A percentile compares a stretch with the other conserved stretches of the same genome.
Evolutionary conservation across 2,797 vertebrate genomes (phyloP).

Genomic region (Brachyalestes nurse): DNA sequence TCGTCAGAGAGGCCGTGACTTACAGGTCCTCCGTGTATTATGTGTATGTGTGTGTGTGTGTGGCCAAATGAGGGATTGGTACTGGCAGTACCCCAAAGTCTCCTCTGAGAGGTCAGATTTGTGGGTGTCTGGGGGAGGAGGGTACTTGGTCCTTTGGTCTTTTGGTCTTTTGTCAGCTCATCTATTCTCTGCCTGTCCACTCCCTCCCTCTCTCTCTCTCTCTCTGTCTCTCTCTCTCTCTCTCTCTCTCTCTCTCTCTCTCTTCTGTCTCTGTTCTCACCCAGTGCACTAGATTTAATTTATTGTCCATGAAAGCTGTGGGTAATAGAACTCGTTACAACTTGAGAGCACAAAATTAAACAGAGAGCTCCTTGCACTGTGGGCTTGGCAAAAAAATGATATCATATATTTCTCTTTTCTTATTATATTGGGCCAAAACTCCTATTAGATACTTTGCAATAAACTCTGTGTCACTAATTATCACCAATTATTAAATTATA

Average conservation of each 20-base stretch:
- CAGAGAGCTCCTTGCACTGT: background rate
- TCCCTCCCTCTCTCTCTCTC: background rate
- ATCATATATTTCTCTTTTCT: too few relatives aligned
- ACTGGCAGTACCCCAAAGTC: conserved; percentile 35
- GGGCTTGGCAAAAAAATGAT: background rate
- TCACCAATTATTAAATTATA: too few relatives aligned
- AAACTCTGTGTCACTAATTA: too few relatives aligned
- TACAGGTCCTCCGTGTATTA: conserved; percentile 34
- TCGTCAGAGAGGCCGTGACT: conserved; percentile 23
- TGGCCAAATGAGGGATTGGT: conserved; percentile 21
- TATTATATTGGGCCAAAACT: too few relatives aligned
- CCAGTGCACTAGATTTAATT: conserved; percentile 2
- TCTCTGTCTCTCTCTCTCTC: background rate
- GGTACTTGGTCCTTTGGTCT: background rate
- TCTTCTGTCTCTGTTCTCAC: too few relatives aligned
- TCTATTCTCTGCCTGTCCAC: conserved; percentile 12
- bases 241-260: background rate
- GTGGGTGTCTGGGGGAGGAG: conserved; percentile 26
- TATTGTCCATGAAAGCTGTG: background rate
- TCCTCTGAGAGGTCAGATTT: conserved; percentile 4
- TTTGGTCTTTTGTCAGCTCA: background rate
- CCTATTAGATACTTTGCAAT: too few relatives aligned
- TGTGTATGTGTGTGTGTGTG: conserved; percentile 14
- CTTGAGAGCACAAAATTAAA: background rate
- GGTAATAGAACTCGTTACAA: background rate